phyloP scores from a whole-genome alignment of 30 jellyfish, hydroid and myxozoan genomes.

The Hydra vulgaris region DNA sequence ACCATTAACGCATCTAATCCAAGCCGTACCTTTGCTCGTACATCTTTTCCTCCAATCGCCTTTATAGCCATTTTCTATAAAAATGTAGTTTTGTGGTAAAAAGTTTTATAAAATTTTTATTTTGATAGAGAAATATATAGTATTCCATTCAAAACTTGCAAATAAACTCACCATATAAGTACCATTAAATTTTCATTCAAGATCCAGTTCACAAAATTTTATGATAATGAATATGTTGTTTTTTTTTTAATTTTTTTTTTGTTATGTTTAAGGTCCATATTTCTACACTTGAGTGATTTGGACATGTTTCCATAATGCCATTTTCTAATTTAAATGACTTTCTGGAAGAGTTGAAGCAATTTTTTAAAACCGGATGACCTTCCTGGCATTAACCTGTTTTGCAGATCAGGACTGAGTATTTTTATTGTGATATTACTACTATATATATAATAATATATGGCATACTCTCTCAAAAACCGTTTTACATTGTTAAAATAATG shows the following conservation, averaged over 20 bases:
- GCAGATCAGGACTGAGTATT: not conserved
- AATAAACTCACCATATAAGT: too few relatives aligned
- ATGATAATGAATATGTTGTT: too few relatives aligned
- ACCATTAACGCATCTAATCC: conserved; percentile 11
- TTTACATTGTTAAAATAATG: not conserved
- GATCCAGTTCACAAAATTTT: too few relatives aligned
- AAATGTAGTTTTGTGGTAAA: not conserved
- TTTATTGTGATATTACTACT: not conserved
- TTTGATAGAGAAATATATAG: too few relatives aligned
- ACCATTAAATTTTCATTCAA: too few relatives aligned
- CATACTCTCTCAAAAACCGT: not conserved
- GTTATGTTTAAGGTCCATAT: too few relatives aligned
- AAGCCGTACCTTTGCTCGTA: conserved; percentile 11
- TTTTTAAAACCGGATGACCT: not conserved
- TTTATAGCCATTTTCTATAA: not conserved
- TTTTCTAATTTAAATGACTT: not conserved
- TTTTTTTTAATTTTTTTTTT: too few relatives aligned
- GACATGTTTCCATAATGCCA: too few relatives aligned
- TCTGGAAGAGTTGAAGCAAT: not conserved
- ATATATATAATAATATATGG: not conserved
- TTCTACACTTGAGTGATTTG: too few relatives aligned
- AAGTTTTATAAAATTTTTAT: too few relatives aligned
- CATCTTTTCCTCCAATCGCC: conserved; percentile 12
- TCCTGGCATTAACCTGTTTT: not conserved
- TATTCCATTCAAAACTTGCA: too few relatives aligned